A percentile compares a stretch with the other conserved stretches of the same genome.
phyloP scores from a whole-genome alignment of 2,113 vertebrate species.

The Gallinago jamesoni region DNA sequence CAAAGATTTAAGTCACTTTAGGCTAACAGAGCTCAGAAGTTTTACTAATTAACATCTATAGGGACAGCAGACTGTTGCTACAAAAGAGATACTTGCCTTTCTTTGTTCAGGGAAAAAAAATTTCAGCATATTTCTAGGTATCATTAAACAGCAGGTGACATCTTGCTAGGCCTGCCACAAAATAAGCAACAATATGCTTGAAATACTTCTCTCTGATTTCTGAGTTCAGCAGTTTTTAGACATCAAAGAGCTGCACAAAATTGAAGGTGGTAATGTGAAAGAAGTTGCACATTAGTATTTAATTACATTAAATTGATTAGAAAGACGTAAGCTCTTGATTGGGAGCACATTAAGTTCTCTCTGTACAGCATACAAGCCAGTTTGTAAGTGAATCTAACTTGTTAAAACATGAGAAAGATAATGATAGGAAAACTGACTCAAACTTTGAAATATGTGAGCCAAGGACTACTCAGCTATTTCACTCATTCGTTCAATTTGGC shows the following conservation, averaged over 20 bases:
- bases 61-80: not conserved
- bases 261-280: not conserved
- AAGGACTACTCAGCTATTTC: not conserved
- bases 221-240: not conserved
- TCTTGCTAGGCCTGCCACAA: not conserved
- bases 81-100: not conserved
- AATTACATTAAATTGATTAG: conserved; percentile 14
- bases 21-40: not conserved
- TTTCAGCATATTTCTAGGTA: not conserved
- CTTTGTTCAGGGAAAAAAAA: not conserved
- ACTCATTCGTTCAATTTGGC: not conserved
- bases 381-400: not conserved
- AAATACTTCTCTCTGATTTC: not conserved
- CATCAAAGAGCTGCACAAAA: not conserved
- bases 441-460: not conserved
- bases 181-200: not conserved
- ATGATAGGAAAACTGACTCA: not conserved
- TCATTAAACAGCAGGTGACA: not conserved
- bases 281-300: not conserved
- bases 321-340: not conserved
- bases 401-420: not conserved
- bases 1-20: not conserved
- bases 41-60: not conserved
- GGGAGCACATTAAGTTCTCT: not conserved
- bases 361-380: not conserved